phyloP scores from a whole-genome alignment of 2,888 invertebrate species.

The Pyralis farinalis region DNA sequence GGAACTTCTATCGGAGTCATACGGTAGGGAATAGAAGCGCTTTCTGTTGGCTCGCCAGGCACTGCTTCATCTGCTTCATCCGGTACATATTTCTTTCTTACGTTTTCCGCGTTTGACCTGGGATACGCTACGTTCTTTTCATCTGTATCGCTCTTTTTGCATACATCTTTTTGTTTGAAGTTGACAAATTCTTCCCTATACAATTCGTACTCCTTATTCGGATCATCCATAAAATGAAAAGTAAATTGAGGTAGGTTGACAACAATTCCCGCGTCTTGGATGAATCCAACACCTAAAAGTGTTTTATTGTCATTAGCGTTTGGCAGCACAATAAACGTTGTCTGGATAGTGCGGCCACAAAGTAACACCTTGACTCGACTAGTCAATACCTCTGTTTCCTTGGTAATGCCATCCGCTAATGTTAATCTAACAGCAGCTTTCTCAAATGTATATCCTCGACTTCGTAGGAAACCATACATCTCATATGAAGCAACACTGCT shows the following conservation, averaged over 20 bases:
- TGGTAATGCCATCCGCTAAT: no score
- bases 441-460: slow-evolving; percentile 3
- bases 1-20: neutral
- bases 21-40: neutral
- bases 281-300: slow-evolving; percentile 22
- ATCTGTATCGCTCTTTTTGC: neutral
- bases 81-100: neutral
- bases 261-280: slow-evolving; percentile 20
- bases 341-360: neutral
- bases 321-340: slow-evolving; percentile 23
- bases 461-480: slow-evolving; percentile 3
- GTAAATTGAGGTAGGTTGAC: slow-evolving; percentile 19
- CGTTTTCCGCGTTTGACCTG: neutral
- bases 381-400: neutral
- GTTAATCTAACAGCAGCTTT: neutral
- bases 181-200: slow-evolving; percentile 3
- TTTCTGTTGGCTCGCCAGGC: neutral
- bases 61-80: neutral
- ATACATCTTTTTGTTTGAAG: neutral
- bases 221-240: slow-evolving; percentile 17
- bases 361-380: neutral
- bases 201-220: slow-evolving; percentile 22
- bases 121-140: neutral
- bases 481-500: slow-evolving; percentile 10
- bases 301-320: slow-evolving; percentile 19